Conservation (phyloP, 2,888 invertebrate species). For the Lasioglossum malachurum region DNA sequence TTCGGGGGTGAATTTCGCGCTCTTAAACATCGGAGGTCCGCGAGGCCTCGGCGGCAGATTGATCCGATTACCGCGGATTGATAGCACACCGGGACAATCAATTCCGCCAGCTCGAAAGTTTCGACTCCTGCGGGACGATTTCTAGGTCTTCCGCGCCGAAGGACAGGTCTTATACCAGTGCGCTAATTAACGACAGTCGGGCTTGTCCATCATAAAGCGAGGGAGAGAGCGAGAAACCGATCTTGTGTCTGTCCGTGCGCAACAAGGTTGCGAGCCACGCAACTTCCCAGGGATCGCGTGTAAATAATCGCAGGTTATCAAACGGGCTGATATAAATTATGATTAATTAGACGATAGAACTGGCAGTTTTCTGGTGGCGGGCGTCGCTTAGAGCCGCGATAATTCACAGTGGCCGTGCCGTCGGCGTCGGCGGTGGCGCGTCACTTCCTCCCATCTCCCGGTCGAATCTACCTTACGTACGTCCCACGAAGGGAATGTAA, state of each 20-base stretch:
- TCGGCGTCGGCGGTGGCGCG: slow-evolving; percentile 28
- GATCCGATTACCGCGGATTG: not conserved
- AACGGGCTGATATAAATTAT: slow-evolving; percentile 42
- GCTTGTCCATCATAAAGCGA: not conserved
- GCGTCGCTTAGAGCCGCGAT: slow-evolving; percentile 39
- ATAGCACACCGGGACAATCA: not conserved
- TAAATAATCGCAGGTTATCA: slow-evolving; percentile 45
- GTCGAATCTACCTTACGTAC: slow-evolving; percentile 54
- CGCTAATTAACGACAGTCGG: not conserved
- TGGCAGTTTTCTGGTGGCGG: slow-evolving; percentile 48
- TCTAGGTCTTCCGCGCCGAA: not conserved
- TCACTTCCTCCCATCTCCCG: slow-evolving; percentile 48
- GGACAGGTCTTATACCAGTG: not conserved
- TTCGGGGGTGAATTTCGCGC: not conserved
- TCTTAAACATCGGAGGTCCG: not conserved
- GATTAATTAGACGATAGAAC: slow-evolving; percentile 61
- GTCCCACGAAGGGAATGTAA: slow-evolving; percentile 74
- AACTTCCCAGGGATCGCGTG: slow-evolving; percentile 22
- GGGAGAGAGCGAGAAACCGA: not conserved
- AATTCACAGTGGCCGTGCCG: slow-evolving; percentile 35
- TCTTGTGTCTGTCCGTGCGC: not conserved
- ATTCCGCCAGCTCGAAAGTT: slow-evolving; percentile 1
- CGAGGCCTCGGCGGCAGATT: not conserved
- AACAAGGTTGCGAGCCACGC: slow-evolving; percentile 8
- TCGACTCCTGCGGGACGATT: not conserved